Evolutionary conservation across 2,797 vertebrate species (phyloP), one percentile per base, ranked within the genome.

Genomic region (Acridotheres tristis): DNA sequence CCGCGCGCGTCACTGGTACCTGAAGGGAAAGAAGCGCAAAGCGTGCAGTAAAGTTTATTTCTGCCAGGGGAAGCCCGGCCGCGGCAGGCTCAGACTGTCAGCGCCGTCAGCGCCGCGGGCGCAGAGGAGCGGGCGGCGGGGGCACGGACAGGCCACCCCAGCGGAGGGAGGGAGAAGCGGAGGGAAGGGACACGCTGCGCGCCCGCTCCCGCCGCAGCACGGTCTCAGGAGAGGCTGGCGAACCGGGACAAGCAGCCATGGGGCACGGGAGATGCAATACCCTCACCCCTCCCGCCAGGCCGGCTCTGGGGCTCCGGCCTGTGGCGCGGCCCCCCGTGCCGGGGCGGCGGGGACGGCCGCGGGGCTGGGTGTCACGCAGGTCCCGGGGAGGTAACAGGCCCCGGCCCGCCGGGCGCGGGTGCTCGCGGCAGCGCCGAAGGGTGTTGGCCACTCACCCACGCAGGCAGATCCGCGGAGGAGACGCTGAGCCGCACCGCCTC

Each of bases 391-490:
- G 25, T 11, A 81, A 22, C 69, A 53, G 90, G 92, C 79, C 87
- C 81, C 48, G 6, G 69, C 66, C 80, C 86, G 69, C 63, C 23
- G 51, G 93, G 61, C 65, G 58, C 65, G 84, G 45, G 90, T 50
- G 72, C 85, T 32, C 21, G 27, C 76, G 62, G 71, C 59, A 67
- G 54, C 54, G 81, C 87, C 55, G 47, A 11, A 74, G 89, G 89
- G 63, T 77, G 88, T 71, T 42, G 86, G 92, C 75, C 36, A 98
- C 99, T 98, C 96, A 99, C 99, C 99, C 99, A 99, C 4, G 99
- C 98, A 5, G 99, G 99, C 95, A 99, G 98, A 95, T 99, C 99
- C 1, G 98, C 96, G 32, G 98, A 98, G 36, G 97, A 94, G 78
- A 99, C 95, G 29, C 81, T 97, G 27, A 98, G 98, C 79, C 93